These are phyloP conservation scores for Synanthedon vespiformis DNA, from an alignment of 2,888 invertebrate species.

Conservation along the genomic window DNA sequence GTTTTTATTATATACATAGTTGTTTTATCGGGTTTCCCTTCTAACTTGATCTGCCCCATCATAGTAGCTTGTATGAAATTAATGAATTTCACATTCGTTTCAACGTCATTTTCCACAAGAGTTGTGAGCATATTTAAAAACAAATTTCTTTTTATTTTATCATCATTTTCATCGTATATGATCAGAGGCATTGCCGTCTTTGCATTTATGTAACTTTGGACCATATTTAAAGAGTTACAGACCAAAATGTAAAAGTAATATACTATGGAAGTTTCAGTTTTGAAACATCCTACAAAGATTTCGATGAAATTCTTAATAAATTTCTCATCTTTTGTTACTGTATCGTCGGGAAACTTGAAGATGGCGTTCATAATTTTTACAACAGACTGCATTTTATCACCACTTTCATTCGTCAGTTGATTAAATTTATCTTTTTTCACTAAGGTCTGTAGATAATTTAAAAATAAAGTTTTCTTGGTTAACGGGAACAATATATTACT, in stretches of 20 bases:
- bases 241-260: slow-evolving; percentile 56
- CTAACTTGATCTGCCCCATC: slow-evolving; percentile 45
- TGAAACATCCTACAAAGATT: slow-evolving; percentile 45
- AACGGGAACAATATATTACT: slow-evolving; percentile 44
- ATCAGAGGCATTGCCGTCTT: slow-evolving; percentile 37
- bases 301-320: slow-evolving; percentile 48
- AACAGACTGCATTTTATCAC: slow-evolving; percentile 55
- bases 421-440: slow-evolving; percentile 49
- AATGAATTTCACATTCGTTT: slow-evolving; percentile 50
- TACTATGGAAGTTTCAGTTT: slow-evolving; percentile 43
- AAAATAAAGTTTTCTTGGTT: slow-evolving; percentile 41
- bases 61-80: slow-evolving; percentile 46
- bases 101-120: slow-evolving; percentile 43
- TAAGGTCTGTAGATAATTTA: slow-evolving; percentile 44
- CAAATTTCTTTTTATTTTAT: slow-evolving; percentile 41
- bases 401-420: slow-evolving; percentile 46
- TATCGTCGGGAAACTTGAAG: slow-evolving; percentile 40
- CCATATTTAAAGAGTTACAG: slow-evolving; percentile 35
- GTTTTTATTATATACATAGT: slow-evolving; percentile 45
- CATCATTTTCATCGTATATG: slow-evolving; percentile 30
- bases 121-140: slow-evolving; percentile 47
- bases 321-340: slow-evolving; percentile 25
- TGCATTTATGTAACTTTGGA: slow-evolving; percentile 45
- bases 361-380: slow-evolving; percentile 53
- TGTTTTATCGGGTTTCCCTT: slow-evolving; percentile 42